Base-by-base conservation (phyloP, 1,140 invertebrate genomes). In the Adoxophyes honmai region DNA sequence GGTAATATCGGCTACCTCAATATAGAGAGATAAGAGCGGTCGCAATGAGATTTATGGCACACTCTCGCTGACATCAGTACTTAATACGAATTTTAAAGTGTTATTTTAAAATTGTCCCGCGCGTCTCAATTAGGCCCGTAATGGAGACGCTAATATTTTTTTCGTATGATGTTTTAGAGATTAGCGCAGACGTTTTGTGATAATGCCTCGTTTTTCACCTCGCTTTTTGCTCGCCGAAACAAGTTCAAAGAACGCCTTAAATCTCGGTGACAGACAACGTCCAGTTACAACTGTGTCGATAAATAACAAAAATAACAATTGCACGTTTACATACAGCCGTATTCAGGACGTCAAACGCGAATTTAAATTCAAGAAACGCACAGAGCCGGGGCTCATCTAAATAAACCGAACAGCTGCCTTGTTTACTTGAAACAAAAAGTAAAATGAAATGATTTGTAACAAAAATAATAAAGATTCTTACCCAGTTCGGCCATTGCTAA, bases 391-490 rank as follows among this genome's bases (percentile, higher is more conserved):
- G 8, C 65, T 73, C 66, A 75, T 78, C 77, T 79, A 75, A 82
- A 82, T 84, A 84, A 82, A 79, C 60, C 64, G 58, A 70, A 71
- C 73, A 83, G 66, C 75, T 81, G 75, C 73, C 73, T 73, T 78
- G 75, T 84, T 73, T 70, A 76, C 68, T 64, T 63, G 58, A 71
- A 60, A 61, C 72, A 75, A 81, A 82, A 48, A 62, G 73, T 67
- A 86, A 73, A 85, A 85, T 77, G 73, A 81, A 79, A 86, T 77
- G 72, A 81, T 81, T 81, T 83, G 76, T 78, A 79, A 77, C 68
- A 78, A 75, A 78, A 77, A 81, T 77, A 82, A 78, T 75, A 77
- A 80, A 78, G 70, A 82, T 73, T 78, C 74, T 70, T 73, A 70
- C 76, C 68, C 73, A 75, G 81, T 82, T 85, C 86, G 82, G 79